A percentile compares a stretch with the other conserved stretches of the same genome.
phyloP scores from a whole-genome alignment of 2,888 invertebrate genomes.

The Tigriopus californicus region DNA sequence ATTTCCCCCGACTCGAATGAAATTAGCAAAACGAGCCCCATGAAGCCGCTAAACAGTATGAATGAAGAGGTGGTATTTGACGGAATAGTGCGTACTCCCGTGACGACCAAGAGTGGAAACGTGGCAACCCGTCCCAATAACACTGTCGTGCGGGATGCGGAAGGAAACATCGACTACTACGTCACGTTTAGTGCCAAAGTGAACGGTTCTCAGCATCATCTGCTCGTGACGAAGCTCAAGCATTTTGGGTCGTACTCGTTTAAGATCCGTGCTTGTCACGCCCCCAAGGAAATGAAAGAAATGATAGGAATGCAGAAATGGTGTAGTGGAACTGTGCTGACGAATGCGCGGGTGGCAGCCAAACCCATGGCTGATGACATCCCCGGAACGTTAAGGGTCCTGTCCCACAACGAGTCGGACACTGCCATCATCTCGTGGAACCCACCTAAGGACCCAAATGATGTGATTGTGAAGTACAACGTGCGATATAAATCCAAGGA shows the following conservation, averaged over 20 bases:
- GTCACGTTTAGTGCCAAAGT: slow-evolving; percentile 25
- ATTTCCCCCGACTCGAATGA: no score
- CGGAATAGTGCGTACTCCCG: no score
- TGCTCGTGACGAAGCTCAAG: slow-evolving; percentile 41
- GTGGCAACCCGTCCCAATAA: no score
- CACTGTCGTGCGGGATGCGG: no score
- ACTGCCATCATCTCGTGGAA: slow-evolving; percentile 53
- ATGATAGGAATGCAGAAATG: background rate
- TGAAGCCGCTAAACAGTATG: no score
- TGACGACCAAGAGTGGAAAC: no score
- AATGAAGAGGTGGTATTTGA: no score
- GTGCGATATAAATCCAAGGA: slow-evolving; percentile 47
- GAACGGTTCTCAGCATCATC: slow-evolving; percentile 26
- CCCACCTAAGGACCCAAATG: slow-evolving; percentile 65
- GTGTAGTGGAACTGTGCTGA: no score
- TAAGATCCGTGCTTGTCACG: slow-evolving; percentile 52
- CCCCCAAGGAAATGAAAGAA: background rate
- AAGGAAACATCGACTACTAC: no score
- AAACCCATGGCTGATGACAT: slow-evolving; percentile 13
- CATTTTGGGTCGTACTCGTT: slow-evolving; percentile 62
- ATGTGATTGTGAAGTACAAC: slow-evolving; percentile 58
- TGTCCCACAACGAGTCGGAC: slow-evolving; percentile 25
- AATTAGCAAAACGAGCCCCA: no score
- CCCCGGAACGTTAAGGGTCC: slow-evolving; percentile 8
- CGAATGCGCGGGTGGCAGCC: background rate